A percentile compares a stretch with the other conserved stretches of the same genome.
These are phyloP conservation scores for Corvus moneduloides DNA, from an alignment of 2,113 vertebrate species.

Conservation along the genomic window DNA sequence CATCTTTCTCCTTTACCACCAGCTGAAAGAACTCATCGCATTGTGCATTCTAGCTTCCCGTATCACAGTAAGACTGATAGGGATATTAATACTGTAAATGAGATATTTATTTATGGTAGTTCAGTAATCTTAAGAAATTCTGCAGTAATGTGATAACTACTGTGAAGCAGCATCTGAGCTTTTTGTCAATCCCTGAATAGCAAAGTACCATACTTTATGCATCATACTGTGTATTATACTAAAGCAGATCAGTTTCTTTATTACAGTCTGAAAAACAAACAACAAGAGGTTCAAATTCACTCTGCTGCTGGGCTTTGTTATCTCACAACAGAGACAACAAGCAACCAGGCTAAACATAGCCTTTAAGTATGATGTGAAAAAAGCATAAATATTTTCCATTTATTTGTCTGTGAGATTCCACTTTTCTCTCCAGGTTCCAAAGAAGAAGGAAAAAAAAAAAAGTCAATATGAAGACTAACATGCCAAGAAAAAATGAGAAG, in stretches of 20 bases:
- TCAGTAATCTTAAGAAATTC: not conserved
- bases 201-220: not conserved
- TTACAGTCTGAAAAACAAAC: not conserved
- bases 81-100: not conserved
- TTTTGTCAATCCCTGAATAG: not conserved
- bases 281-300: not conserved
- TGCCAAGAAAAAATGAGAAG: not conserved
- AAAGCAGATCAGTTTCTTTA: not conserved
- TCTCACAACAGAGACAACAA: not conserved
- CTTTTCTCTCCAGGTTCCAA: not conserved
- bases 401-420: not conserved
- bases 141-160: not conserved
- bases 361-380: not conserved
- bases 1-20: not conserved
- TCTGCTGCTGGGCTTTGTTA: not conserved
- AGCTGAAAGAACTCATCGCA: accelerated
- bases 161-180: not conserved
- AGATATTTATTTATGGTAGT: not conserved
- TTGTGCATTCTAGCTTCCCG: not conserved
- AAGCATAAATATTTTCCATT: not conserved
- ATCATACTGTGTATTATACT: not conserved
- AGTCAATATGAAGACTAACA: not conserved
- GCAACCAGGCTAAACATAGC: not conserved
- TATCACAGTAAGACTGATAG: not conserved
- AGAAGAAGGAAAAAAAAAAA: not conserved